Percentiles rank a stretch among this genome's conserved stretches.
Conservation (phyloP, 2,888 invertebrate species). For the Ophioninae sp. region DNA sequence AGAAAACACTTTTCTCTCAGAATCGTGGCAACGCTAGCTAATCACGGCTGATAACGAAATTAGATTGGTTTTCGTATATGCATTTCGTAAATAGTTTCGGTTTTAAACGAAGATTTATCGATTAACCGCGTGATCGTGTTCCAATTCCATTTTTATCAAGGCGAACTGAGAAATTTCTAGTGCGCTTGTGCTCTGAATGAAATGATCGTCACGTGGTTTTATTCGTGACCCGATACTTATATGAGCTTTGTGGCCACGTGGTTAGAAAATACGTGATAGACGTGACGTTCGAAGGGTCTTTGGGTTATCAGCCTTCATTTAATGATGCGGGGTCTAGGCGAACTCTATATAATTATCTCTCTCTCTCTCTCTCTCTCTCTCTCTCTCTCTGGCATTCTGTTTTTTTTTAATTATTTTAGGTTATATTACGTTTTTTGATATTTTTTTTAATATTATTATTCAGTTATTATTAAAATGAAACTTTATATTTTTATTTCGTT, state of each 20-base stretch:
- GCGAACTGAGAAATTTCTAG: neutral
- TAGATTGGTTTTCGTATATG: constrained; percentile 9
- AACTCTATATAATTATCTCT: constrained; percentile 26
- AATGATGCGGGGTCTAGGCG: constrained; percentile 38
- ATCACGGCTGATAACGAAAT: constrained; percentile 19
- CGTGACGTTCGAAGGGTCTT: constrained; percentile 46
- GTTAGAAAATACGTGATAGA: constrained; percentile 45
- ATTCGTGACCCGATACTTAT: constrained; percentile 35
- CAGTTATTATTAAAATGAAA: too few species aligned
- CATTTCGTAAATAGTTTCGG: constrained; percentile 7
- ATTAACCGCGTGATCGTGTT: constrained; percentile 19
- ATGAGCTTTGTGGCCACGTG: constrained; percentile 45
- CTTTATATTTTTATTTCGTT: too few species aligned
- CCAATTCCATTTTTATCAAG: neutral
- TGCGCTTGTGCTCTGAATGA: constrained; percentile 24
- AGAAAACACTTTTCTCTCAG: neutral
- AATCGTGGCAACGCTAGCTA: constrained; percentile 20
- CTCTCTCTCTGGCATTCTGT: too few species aligned
- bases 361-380: neutral
- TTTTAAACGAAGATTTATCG: neutral
- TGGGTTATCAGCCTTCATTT: constrained; percentile 50
- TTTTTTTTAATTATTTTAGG: too few species aligned
- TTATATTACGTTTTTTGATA: too few species aligned
- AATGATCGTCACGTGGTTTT: constrained; percentile 48
- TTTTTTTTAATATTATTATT: too few species aligned